phyloP scores from a whole-genome alignment of 2,113 vertebrate species.

The Elephas maximus region DNA sequence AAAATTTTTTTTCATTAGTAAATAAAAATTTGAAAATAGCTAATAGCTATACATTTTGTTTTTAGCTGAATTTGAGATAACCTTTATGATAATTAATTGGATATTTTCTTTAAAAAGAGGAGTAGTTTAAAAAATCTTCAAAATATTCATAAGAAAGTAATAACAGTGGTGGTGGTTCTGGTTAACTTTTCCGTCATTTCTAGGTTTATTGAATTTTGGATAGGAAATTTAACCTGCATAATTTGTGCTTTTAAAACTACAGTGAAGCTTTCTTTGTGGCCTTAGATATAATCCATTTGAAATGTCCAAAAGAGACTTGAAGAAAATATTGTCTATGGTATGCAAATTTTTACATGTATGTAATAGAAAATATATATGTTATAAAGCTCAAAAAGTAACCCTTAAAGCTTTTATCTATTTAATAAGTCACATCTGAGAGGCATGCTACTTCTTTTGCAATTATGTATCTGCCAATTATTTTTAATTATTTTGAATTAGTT shows the following conservation, averaged over 20 bases:
- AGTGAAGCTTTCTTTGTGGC: not conserved
- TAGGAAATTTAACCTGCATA: not conserved
- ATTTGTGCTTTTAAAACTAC: slow-evolving; percentile 17
- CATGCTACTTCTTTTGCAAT: not conserved
- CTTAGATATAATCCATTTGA: not conserved
- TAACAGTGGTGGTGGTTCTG: not conserved
- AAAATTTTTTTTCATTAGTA: not conserved
- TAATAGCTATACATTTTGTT: not conserved
- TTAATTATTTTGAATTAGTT: not conserved
- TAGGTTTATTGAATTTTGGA: not conserved
- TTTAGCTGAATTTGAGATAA: not conserved
- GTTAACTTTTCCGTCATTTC: not conserved
- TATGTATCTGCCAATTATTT: not conserved
- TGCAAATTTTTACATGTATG: not conserved
- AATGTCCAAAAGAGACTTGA: not conserved
- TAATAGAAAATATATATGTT: not conserved
- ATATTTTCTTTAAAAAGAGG: not conserved
- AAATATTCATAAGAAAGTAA: not conserved
- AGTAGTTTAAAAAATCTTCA: not conserved
- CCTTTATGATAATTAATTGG: not conserved
- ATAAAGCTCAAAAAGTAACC: not conserved
- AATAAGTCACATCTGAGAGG: not conserved
- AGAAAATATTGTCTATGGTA: not conserved
- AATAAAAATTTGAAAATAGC: not conserved
- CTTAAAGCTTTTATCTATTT: not conserved